A percentile compares a stretch with the other conserved stretches of the same genome.
These are phyloP conservation scores for Plestiodon gilberti DNA, from an alignment of 2,113 vertebrate species.

Conservation along the genomic window DNA sequence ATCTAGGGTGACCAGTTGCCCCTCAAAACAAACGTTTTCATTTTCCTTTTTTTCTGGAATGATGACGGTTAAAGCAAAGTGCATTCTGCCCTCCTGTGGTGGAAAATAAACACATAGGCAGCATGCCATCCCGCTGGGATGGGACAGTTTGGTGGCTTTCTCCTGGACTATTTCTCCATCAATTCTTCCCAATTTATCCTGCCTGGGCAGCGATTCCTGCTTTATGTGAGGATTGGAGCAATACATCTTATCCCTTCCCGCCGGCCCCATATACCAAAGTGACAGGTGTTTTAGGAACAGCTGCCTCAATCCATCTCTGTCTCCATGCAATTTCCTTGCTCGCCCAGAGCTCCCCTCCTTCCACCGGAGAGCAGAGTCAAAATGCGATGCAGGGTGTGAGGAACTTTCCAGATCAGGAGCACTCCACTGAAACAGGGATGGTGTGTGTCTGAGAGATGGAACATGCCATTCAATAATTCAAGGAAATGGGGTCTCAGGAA, in stretches of 20 bases:
- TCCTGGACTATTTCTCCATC: neutral
- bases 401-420: neutral
- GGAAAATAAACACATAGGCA: neutral
- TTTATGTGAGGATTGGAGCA: neutral
- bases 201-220: neutral
- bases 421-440: neutral
- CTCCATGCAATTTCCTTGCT: neutral
- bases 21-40: too few relatives aligned
- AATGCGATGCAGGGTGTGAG: neutral
- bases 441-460: neutral
- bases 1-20: too few relatives aligned
- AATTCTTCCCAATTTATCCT: neutral
- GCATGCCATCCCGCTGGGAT: neutral
- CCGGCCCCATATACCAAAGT: neutral
- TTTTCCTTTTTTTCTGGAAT: too few relatives aligned
- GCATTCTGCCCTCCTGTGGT: slow-evolving; percentile 9
- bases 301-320: neutral
- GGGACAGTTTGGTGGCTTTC: too few relatives aligned
- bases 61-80: too few relatives aligned
- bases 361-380: neutral
- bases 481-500: neutral
- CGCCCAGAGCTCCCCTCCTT: rapidly evolving
- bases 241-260: neutral
- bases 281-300: neutral
- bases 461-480: neutral